Evolutionary conservation across 2,888 invertebrate species (phyloP).

Genomic region (Drosophila infuscata): DNA sequence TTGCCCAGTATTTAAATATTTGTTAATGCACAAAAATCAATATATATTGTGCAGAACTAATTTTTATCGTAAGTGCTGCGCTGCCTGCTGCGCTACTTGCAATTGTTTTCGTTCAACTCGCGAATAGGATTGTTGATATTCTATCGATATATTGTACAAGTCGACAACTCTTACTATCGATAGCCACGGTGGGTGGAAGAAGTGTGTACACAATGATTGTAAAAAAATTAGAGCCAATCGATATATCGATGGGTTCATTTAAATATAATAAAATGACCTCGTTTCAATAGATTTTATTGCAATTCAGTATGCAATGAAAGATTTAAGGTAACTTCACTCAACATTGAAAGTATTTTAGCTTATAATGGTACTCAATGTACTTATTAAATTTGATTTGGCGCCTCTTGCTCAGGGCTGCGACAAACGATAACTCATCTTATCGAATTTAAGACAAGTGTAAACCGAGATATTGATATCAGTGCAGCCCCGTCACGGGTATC

Average conservation of each 20-base stretch:
- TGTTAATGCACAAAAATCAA: slow-evolving; percentile 53
- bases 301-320: background rate
- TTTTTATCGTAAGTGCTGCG: slow-evolving; percentile 31
- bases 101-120: slow-evolving; percentile 56
- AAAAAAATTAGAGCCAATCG: background rate
- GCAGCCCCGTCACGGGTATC: slow-evolving; percentile 42
- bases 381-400: slow-evolving; percentile 3
- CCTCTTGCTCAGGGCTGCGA: background rate
- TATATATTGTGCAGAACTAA: slow-evolving; percentile 35
- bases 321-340: background rate
- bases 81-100: slow-evolving; percentile 52
- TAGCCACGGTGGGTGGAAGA: background rate
- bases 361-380: background rate
- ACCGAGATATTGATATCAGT: slow-evolving; percentile 4
- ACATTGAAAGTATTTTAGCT: background rate
- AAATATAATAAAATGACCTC: background rate
- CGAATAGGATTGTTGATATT: slow-evolving; percentile 52
- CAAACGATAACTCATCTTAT: background rate
- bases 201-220: slow-evolving; percentile 24
- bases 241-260: background rate
- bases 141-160: slow-evolving; percentile 35
- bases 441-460: background rate
- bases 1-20: slow-evolving; percentile 12
- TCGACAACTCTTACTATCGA: slow-evolving; percentile 21
- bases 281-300: background rate